These are phyloP conservation scores for Bubo blakistoni DNA, from an alignment of 2,113 vertebrate species.

Conservation along the genomic window DNA sequence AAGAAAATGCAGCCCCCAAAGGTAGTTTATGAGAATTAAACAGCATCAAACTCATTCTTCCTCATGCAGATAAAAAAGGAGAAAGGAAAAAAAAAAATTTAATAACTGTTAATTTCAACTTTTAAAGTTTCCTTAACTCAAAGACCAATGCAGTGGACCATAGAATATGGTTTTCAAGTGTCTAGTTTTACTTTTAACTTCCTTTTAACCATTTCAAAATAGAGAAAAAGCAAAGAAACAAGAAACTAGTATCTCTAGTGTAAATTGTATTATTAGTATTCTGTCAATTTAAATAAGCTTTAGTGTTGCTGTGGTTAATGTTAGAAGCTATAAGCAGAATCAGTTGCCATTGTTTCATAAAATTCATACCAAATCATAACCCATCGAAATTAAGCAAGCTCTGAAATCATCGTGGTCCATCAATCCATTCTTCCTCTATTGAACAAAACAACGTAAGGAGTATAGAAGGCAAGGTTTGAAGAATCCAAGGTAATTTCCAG, in stretches of 20 bases:
- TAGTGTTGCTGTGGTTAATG: background rate
- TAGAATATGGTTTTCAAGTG: background rate
- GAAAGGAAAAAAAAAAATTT: background rate
- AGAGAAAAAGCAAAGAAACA: background rate
- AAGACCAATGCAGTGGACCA: background rate
- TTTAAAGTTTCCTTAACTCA: background rate
- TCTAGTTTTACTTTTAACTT: background rate
- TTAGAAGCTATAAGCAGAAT: background rate
- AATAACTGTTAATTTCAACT: background rate
- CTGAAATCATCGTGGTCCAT: conserved; percentile 98
- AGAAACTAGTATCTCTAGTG: background rate
- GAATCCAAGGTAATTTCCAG: conserved; percentile 39
- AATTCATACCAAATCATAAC: conserved; percentile 92
- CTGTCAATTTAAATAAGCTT: background rate
- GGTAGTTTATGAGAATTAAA: background rate
- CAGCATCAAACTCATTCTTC: background rate
- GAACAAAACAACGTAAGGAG: background rate
- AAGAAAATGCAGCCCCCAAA: background rate
- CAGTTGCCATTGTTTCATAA: background rate
- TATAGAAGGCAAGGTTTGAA: background rate
- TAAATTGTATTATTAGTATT: background rate
- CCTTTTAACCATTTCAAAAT: background rate
- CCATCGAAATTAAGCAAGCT: conserved; percentile 99
- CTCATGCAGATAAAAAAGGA: background rate
- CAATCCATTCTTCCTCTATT: conserved; percentile 94